phyloP scores from a whole-genome alignment of 1,140 invertebrate genomes.

The Sinella curviseta region DNA sequence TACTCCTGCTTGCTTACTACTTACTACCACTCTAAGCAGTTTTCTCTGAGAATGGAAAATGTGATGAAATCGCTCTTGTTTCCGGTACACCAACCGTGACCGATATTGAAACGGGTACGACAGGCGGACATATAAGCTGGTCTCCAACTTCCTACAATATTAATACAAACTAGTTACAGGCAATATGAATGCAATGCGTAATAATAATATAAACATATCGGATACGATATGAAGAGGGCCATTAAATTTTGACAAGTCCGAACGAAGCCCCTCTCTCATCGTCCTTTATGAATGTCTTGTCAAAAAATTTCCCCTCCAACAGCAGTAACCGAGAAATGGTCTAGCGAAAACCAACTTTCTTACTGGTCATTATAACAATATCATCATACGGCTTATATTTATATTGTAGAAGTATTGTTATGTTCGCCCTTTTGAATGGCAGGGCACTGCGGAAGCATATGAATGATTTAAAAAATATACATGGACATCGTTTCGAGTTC shows the following conservation, averaged over 20 bases:
- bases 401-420: too few species aligned
- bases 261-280: constrained; percentile 8
- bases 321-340: not conserved
- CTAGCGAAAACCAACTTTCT: not conserved
- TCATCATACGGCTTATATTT: too few species aligned
- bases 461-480: too few species aligned
- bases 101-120: not conserved
- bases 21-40: not conserved
- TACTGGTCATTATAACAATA: not conserved
- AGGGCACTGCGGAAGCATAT: too few species aligned
- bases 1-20: too few species aligned
- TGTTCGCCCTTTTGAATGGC: too few species aligned
- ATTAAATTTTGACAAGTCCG: constrained; percentile 22
- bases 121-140: not conserved
- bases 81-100: not conserved
- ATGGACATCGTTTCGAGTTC: too few species aligned
- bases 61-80: not conserved
- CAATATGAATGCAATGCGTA: not conserved
- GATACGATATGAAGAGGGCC: constrained; percentile 1
- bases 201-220: not conserved
- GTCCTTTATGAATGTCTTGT: constrained; percentile 1
- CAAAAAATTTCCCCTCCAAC: not conserved
- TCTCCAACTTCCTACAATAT: not conserved
- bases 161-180: not conserved
- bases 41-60: not conserved